Percentiles rank a stretch among this genome's conserved stretches.
phyloP scores from a whole-genome alignment of 2,888 invertebrate species.

The Lymantria dispar region DNA sequence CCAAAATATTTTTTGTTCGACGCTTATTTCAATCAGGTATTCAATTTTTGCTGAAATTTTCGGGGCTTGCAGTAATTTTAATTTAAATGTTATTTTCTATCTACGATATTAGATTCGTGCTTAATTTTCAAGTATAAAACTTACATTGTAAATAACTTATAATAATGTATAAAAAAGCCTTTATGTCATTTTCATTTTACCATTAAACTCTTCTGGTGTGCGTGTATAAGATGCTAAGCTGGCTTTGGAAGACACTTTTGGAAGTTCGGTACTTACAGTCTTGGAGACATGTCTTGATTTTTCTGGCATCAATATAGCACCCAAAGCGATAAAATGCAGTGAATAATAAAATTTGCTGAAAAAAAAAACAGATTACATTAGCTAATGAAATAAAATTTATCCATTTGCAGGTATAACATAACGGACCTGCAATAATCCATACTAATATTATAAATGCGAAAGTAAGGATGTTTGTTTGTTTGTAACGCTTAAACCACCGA shows the following conservation, averaged over 20 bases:
- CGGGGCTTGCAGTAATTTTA: no score
- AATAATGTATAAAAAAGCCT: background rate
- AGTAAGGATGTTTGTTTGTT: no score
- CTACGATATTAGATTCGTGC: background rate
- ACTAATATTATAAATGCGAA: no score
- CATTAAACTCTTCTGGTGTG: constrained; percentile 49
- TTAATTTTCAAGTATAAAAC: background rate
- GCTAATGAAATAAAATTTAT: no score
- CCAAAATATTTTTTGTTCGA: no score
- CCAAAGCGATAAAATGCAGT: constrained; percentile 73
- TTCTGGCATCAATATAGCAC: constrained; percentile 67
- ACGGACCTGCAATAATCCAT: no score
- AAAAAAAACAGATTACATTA: constrained; percentile 16
- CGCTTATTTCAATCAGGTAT: no score
- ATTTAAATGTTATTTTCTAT: no score
- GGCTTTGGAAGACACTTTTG: constrained; percentile 39
- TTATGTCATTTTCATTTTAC: constrained; percentile 51
- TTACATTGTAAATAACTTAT: no score
- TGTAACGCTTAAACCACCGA: no score
- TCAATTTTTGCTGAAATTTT: no score
- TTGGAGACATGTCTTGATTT: constrained; percentile 31
- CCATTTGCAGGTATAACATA: no score
- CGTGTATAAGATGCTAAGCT: constrained; percentile 29
- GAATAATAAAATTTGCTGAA: constrained; percentile 83
- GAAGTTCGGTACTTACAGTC: constrained; percentile 32